Conservation (phyloP, 2,113 vertebrate genomes). For the Leucosticte australis region DNA sequence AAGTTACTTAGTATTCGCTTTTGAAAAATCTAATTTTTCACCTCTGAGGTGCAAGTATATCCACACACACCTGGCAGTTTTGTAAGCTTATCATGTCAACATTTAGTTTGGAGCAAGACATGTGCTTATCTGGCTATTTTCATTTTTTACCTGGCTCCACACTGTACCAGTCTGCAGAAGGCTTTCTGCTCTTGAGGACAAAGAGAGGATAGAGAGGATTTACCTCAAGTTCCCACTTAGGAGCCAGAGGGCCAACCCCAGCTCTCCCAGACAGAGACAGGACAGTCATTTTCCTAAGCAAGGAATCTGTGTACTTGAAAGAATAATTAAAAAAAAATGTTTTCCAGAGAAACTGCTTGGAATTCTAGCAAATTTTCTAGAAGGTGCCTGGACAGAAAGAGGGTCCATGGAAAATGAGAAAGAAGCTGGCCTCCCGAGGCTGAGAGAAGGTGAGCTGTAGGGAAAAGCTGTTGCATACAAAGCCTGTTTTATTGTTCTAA, state of each 20-base stretch:
- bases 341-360: not conserved
- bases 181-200: not conserved
- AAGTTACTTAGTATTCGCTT: not conserved
- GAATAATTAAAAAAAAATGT: not conserved
- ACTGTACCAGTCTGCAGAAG: not conserved
- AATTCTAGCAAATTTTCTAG: not conserved
- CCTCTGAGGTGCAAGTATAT: not conserved
- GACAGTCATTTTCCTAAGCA: not conserved
- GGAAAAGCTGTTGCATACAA: not conserved
- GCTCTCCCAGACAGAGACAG: not conserved
- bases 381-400: not conserved
- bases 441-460: not conserved
- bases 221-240: not conserved
- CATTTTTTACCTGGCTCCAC: not conserved
- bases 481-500: not conserved
- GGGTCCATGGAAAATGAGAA: not conserved
- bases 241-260: not conserved
- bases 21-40: not conserved
- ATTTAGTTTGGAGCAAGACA: not conserved
- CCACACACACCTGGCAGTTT: not conserved
- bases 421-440: not conserved
- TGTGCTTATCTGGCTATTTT: not conserved
- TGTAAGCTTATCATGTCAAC: not conserved
- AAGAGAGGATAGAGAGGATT: not conserved
- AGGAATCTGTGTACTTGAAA: not conserved